Evolutionary conservation across 2,797 vertebrate genomes (phyloP).

Genomic region (Fistularia tabacaria): DNA sequence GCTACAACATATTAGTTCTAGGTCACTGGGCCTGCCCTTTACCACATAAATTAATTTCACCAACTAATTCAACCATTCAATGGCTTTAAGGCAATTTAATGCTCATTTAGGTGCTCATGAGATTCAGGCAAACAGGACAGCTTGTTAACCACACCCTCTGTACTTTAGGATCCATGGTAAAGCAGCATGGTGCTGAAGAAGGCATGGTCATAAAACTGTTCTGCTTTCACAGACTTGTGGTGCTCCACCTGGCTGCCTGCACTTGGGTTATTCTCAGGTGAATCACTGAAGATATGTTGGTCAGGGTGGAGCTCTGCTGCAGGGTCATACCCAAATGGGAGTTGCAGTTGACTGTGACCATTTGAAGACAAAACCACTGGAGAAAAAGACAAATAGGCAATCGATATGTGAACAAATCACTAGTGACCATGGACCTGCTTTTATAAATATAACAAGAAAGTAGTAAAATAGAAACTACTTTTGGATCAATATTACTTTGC

Average conservation of each 20-base stretch:
- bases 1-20: constrained; percentile 15
- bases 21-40: constrained; percentile 23
- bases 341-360: constrained; percentile 67
- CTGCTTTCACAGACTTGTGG: constrained; percentile 83
- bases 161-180: constrained; percentile 84
- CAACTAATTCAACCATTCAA: constrained; percentile 24
- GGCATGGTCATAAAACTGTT: constrained; percentile 82
- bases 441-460: not conserved
- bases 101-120: constrained; percentile 25
- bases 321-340: constrained; percentile 71
- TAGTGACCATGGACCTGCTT: constrained; percentile 9
- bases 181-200: constrained; percentile 87
- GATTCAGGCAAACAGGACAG: constrained; percentile 15
- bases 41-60: constrained; percentile 14
- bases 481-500: too few species aligned
- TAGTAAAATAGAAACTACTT: too few species aligned
- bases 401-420: constrained; percentile 6
- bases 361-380: constrained; percentile 80
- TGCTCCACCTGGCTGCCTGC: constrained; percentile 87
- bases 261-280: constrained; percentile 80
- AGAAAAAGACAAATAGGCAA: constrained; percentile 67
- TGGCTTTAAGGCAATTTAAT: constrained; percentile 60
- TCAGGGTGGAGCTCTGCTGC: constrained; percentile 62
- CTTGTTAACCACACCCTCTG: not conserved
- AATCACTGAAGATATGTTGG: constrained; percentile 81